Evolutionary conservation across 2,113 vertebrate genomes (phyloP).

Genomic region (Erythrolamprus reginae): DNA sequence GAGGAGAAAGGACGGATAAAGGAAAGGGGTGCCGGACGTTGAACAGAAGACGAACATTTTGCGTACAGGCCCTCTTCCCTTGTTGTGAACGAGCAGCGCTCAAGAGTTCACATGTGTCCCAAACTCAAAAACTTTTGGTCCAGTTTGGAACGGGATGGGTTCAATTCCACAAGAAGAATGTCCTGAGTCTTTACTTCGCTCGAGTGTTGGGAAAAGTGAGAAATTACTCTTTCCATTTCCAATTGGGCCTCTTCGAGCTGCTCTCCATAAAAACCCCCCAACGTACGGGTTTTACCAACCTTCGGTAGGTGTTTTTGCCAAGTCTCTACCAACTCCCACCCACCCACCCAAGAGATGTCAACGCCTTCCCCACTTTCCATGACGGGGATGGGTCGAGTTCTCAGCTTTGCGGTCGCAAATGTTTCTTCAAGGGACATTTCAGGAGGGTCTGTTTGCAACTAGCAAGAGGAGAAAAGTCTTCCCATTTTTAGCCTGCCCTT

Average conservation of each 20-base stretch:
- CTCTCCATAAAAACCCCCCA: not conserved
- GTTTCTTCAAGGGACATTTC: not conserved
- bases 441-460: not conserved
- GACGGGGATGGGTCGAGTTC: not conserved
- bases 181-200: not conserved
- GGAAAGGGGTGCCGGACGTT: not conserved
- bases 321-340: not conserved
- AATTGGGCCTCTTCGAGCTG: not conserved
- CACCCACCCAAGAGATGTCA: not conserved
- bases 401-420: rapidly evolving
- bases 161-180: not conserved
- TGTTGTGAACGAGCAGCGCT: not conserved
- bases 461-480: not conserved
- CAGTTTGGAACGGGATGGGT: not conserved
- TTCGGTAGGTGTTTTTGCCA: constrained; percentile 2
- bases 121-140: not conserved
- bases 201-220: not conserved
- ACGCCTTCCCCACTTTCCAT: not conserved
- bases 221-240: not conserved
- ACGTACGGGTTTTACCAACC: not conserved
- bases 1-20: not conserved
- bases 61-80: not conserved
- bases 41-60: not conserved
- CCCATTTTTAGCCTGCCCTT: not conserved
- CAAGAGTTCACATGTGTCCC: not conserved